phyloP scores from a whole-genome alignment of 2,797 vertebrate genomes.

The Pogonophryne albipinna region DNA sequence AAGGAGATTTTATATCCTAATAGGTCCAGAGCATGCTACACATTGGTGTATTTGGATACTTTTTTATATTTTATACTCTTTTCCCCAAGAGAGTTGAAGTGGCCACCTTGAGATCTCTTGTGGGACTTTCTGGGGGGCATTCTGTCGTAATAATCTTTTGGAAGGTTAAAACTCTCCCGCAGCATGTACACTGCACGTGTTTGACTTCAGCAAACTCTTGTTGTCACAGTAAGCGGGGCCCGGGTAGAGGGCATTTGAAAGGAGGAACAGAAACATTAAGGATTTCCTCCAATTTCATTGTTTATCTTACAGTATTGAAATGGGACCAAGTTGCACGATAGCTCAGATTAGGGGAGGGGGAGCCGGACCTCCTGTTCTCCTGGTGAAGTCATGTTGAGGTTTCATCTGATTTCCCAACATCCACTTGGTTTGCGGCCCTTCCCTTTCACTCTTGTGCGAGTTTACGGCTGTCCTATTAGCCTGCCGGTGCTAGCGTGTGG shows the following conservation, averaged over 20 bases:
- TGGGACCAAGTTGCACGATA: slow-evolving; percentile 60
- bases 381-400: slow-evolving; percentile 68
- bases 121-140: slow-evolving; percentile 28
- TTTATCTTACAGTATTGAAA: slow-evolving; percentile 69
- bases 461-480: slow-evolving; percentile 67
- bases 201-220: slow-evolving; percentile 51
- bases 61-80: slow-evolving; percentile 24
- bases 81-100: slow-evolving; percentile 25
- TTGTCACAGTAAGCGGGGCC: slow-evolving; percentile 35
- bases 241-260: slow-evolving; percentile 58
- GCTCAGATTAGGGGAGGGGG: slow-evolving; percentile 63
- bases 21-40: slow-evolving; percentile 59
- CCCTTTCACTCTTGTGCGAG: slow-evolving; percentile 72
- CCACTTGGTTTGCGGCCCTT: slow-evolving; percentile 43
- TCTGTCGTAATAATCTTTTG: slow-evolving; percentile 33
- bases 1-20: slow-evolving; percentile 70
- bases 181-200: slow-evolving; percentile 34
- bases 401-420: slow-evolving; percentile 69
- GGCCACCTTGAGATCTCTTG: slow-evolving; percentile 26
- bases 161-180: slow-evolving; percentile 24
- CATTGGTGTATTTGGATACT: slow-evolving; percentile 43
- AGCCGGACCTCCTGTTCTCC: slow-evolving; percentile 53
- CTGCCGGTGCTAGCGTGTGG: slow-evolving; percentile 52
- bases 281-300: slow-evolving; percentile 74
- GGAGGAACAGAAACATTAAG: slow-evolving; percentile 64